phyloP scores from a whole-genome alignment of 2,888 invertebrate genomes.

The Drosophila neonasuta region DNA sequence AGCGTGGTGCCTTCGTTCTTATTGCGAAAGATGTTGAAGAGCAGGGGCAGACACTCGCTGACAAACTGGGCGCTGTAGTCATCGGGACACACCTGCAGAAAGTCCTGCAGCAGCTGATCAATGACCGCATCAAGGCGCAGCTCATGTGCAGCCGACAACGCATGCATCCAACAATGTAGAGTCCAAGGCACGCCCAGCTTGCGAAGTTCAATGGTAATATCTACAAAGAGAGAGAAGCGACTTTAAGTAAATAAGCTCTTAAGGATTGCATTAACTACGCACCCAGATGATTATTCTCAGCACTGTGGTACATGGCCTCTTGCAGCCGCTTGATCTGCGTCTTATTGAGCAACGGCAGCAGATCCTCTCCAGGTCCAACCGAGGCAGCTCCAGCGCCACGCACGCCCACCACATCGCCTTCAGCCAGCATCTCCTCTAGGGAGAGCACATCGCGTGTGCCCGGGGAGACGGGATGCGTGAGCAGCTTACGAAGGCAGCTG shows the following conservation, averaged over 20 bases:
- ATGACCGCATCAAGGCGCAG: constrained; percentile 91
- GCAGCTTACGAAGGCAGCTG: constrained; percentile 88
- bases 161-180: constrained; percentile 95
- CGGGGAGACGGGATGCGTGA: constrained; percentile 88
- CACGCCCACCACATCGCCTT: constrained; percentile 84
- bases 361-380: constrained; percentile 74
- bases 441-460: constrained; percentile 90
- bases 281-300: constrained; percentile 94
- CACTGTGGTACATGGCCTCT: constrained; percentile 97
- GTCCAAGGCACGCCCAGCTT: constrained; percentile 95
- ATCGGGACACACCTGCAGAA: constrained; percentile 94
- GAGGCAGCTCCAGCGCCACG: constrained; percentile 63
- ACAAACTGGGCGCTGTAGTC: constrained; percentile 95
- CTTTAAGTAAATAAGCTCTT: neutral
- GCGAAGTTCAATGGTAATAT: constrained; percentile 93
- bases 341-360: constrained; percentile 86
- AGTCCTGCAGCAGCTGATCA: constrained; percentile 94
- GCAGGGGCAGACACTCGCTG: constrained; percentile 93
- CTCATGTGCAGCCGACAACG: constrained; percentile 93
- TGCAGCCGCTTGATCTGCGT: constrained; percentile 92
- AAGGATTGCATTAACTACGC: constrained; percentile 36
- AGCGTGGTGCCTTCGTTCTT: constrained; percentile 96
- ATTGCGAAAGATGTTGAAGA: constrained; percentile 94
- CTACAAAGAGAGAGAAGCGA: constrained; percentile 81
- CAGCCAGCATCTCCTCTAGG: constrained; percentile 94